phyloP scores from a whole-genome alignment of 1,140 invertebrate genomes.

The Apocrypta bakeri region DNA sequence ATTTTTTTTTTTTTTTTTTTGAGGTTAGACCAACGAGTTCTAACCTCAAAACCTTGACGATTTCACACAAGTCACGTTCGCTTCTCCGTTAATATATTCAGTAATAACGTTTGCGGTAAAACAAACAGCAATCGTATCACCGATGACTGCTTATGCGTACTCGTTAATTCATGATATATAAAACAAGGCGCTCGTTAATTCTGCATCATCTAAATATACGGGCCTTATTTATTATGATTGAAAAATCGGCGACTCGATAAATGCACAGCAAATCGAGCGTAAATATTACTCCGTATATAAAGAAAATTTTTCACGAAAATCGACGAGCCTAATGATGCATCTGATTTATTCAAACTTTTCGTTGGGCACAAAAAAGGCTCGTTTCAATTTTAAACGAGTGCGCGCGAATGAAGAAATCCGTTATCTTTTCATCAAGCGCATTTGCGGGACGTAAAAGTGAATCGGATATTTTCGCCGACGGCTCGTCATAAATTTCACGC shows the following conservation, averaged over 20 bases:
- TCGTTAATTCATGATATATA: background rate
- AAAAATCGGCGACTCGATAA: background rate
- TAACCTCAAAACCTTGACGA: background rate
- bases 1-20: no score
- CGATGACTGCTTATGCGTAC: background rate
- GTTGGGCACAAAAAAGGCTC: background rate
- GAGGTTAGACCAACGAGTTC: background rate
- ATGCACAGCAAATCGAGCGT: no score
- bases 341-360: background rate
- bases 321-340: background rate
- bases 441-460: constrained; percentile 4
- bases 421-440: background rate
- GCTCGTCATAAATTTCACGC: constrained; percentile 24
- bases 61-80: background rate
- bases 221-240: background rate
- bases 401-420: constrained; percentile 3
- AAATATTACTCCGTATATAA: background rate
- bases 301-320: background rate
- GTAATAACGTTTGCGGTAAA: background rate
- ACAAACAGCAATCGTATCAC: background rate
- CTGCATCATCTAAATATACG: background rate
- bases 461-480: background rate
- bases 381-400: background rate
- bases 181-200: background rate
- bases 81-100: background rate